phyloP scores from a whole-genome alignment of 2,888 invertebrate genomes.

The Nemapogon koenigi region DNA sequence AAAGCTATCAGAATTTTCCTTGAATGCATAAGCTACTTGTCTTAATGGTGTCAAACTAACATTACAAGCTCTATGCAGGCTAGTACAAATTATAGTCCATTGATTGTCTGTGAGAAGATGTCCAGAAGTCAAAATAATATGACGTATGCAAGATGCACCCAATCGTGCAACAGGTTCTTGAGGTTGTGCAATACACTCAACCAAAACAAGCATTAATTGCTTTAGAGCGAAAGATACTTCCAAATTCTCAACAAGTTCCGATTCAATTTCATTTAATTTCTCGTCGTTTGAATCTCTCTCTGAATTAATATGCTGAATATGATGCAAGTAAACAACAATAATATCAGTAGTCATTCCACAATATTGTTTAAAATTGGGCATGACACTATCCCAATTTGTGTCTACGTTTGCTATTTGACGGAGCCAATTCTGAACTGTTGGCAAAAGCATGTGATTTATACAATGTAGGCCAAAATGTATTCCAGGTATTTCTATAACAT shows the following conservation, averaged over 20 bases:
- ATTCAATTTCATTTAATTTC: conserved; percentile 36
- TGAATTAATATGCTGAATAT: conserved; percentile 69
- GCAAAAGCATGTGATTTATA: conserved; percentile 89
- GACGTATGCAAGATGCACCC: conserved; percentile 90
- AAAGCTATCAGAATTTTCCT: conserved; percentile 91
- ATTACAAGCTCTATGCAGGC: conserved; percentile 82
- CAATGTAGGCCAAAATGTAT: conserved; percentile 90
- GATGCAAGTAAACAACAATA: conserved; percentile 84
- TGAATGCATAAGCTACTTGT: conserved; percentile 89
- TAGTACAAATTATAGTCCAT: conserved; percentile 86
- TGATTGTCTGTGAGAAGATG: conserved; percentile 81
- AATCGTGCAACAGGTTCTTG: conserved; percentile 89
- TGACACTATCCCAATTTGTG: conserved; percentile 76
- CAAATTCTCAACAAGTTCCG: conserved; percentile 62
- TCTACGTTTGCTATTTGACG: conserved; percentile 76
- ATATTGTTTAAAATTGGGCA: conserved; percentile 93
- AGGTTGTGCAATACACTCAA: conserved; percentile 90
- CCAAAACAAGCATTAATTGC: conserved; percentile 83
- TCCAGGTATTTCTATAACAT: conserved; percentile 81
- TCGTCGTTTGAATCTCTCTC: conserved; percentile 43
- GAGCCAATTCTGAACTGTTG: conserved; percentile 93
- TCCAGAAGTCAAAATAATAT: conserved; percentile 83
- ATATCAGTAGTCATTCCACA: conserved; percentile 92
- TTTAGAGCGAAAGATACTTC: conserved; percentile 80
- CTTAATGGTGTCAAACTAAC: conserved; percentile 88